Evolutionary conservation across 2,888 invertebrate genomes (phyloP), one percentile per base, ranked within the genome.

Genomic region (Orthonychiurus folsomi): DNA sequence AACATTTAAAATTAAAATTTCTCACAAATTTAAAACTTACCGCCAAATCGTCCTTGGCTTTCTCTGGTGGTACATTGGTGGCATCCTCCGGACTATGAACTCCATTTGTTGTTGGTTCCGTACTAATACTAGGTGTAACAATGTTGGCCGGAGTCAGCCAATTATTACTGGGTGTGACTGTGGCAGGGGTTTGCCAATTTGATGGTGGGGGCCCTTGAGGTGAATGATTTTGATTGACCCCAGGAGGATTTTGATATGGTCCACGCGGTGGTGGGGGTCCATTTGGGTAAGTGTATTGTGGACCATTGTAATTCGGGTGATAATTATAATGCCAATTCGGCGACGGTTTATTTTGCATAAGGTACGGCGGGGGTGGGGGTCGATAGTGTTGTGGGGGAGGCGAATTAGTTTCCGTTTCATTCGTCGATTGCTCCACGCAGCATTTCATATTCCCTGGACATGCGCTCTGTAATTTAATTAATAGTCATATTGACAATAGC

Each of bases 401-500:
- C 47, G 24, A 23, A 50, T 24, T 20, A 3, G 47, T n/a, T 25
- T 50, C 47, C 3, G 25, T 27, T 27, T n/a, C 28, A 56, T 60
- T 60, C 2, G 62, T 28, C 15, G 65, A 58, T n/a, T 54, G 20
- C 48, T 67, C 67, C 2, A 64, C 61, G 21, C 67, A 67, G 50
- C 67, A 67, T 24, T 62, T 63, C 24, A 67, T 60, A 18, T 63
- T 65, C 23, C 62, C 63, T 5, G 67, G 67, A 47, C 67, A 67
- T 18, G 56, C 54, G 24, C 63, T 60, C 65, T 66, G 53, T 27
- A 23, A 1, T 27, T 26, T 27, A 25, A 56, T 9, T n/a, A n/a
- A n/a, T n/a, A n/a, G n/a, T n/a, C n/a, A n/a, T n/a, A n/a, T n/a
- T n/a, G n/a, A n/a, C n/a, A n/a, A n/a, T n/a, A n/a, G n/a, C n/a